Evolutionary conservation across 2,888 invertebrate genomes (phyloP), one percentile per base, ranked within the genome.

Genomic region (Leucoma salicis): DNA sequence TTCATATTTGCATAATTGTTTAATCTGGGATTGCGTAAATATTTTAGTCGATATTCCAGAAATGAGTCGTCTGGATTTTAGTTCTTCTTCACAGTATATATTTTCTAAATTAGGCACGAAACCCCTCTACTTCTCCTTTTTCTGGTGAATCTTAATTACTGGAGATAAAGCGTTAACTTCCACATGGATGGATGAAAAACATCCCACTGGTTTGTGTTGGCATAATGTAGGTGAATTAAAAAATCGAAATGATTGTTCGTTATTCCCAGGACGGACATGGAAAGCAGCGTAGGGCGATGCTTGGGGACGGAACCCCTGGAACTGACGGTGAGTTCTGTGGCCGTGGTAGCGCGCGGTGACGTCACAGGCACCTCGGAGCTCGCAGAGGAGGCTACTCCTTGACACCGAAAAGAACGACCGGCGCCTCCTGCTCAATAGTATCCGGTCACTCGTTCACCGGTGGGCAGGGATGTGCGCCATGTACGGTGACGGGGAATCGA

Each of bases 361-460:
- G 33, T 6, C 21, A 37, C 60, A 56, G 40, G 66, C 56, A 2
- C 67, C 43, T 71, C 78, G 4, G 90, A 90, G 52, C 58, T 84
- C 27, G 89, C 85, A 0, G 82, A 90, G 56, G 90, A 90, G 55
- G 90, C 90, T 27, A 70, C 78, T 32, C 90, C 90, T 68, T 90
- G 89, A 89, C 85, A n/a, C 31, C 1, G 25, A n/a, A 10, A 14
- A 14, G 8, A 8, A 5, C 13, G 13, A 7, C 31, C 5, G 0
- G 11, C 49, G 39, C 49, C 43, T 31, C 42, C 35, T 29, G 3
- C 16, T 2, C 13, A 34, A 10, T 35, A 31, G 31, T 27, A 16
- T 11, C 25, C 6, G 13, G n/a, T 29, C 29, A 3, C 29, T 29
- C 29, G 12, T 13, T 13, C 29, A 2, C 13, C 2, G 1, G 16